Conservation (phyloP, 1,140 invertebrate genomes). For the Bombus superbus region DNA sequence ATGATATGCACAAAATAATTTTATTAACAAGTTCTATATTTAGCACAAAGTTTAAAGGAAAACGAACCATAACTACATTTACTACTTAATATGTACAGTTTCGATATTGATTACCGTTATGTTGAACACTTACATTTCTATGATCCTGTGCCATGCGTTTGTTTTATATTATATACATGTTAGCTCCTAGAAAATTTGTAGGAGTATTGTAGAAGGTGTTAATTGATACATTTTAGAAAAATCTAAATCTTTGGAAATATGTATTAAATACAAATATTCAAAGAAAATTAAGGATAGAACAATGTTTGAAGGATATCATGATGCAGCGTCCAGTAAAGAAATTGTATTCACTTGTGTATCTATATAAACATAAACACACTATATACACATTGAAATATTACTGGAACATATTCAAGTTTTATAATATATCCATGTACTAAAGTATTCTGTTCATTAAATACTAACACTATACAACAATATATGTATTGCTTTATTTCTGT, state of each 20-base stretch:
- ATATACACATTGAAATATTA: background rate
- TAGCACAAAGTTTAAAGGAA: background rate
- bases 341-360: conserved; percentile 15
- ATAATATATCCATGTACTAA: background rate
- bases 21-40: background rate
- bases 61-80: background rate
- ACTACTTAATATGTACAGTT: conserved; percentile 19
- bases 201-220: background rate
- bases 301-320: background rate
- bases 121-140: conserved; percentile 12
- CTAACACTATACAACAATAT: background rate
- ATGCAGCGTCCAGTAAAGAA: background rate
- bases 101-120: background rate
- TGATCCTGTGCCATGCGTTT: conserved; percentile 38
- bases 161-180: conserved; percentile 16
- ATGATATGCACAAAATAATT: background rate
- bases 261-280: background rate
- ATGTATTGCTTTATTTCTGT: background rate
- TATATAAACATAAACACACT: background rate
- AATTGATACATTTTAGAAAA: background rate
- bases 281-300: background rate
- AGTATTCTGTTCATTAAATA: conserved; percentile 5
- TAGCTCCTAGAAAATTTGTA: background rate
- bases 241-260: background rate
- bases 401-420: conserved; percentile 2